Base-by-base conservation (phyloP, 1,140 invertebrate species). In the Euwallacea similis region DNA sequence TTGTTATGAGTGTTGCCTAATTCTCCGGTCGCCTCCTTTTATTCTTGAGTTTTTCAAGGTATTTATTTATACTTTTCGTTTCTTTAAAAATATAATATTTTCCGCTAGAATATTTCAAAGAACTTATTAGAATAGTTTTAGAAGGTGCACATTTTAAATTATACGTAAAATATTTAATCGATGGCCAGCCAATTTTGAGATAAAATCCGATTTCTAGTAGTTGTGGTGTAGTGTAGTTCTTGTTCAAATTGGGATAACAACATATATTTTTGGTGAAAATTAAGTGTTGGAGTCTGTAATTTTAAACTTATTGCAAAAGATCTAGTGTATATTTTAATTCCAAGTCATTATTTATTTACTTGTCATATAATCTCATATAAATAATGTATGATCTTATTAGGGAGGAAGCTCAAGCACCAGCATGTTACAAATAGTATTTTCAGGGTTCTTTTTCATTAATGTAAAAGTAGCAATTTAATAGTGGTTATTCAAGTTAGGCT, bases 41-140 rank as follows among this genome's bases (percentile, higher is more conserved):
- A 61, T 10, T 61, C 59, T 61, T 61, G 59, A 43, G 11, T 43
- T 41, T 11, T 41, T 61, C 59, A 43, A 61, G 59, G 59, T 61
- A 61, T 61, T 15, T 10, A 42, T 21, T 61, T 41, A 42, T 42
- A 6, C n/a, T 42, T 42, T 61, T 11, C 3, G 6, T 61, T 61
- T 61, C 43, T 7, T n/a, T 7, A 15, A 61, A 61, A 61, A 43
- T n/a, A 7, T 61, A 43, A 10, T 61, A 15, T 43, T 8, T n/a
- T 6, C 11, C 8, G 7, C 43, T 11, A n/a, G n/a, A 43, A 13
- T 41, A 43, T 8, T 43, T 21, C 42, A 11, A n/a, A 42, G 42
- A 10, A 61, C 10, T 43, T 61, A 7, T 33, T 4, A 43, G 16
- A 61, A 9, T 43, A 42, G 42, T 6, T 43, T 43, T 61, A 43